Base-by-base conservation (phyloP, 2,113 vertebrate genomes). In the Choloepus hoffmanni region DNA sequence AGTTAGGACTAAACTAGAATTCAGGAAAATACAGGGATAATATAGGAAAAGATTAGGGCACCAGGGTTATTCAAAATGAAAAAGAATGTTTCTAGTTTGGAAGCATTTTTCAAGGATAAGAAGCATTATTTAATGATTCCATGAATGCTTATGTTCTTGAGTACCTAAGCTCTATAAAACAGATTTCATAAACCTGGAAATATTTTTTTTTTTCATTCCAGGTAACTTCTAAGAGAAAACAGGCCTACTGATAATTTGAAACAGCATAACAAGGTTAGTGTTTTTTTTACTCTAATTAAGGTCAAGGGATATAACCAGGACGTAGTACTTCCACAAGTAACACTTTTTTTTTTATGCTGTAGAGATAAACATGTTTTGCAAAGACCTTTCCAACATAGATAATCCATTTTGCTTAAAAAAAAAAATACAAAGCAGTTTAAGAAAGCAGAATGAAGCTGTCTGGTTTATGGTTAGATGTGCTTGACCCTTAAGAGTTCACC, bases 71-170 rank as follows among this genome's bases (percentile, higher is more conserved):
- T 68, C 24, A 84, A 87, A 93, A 67, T 16, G 78, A 91, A 12
- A 1, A 78, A 55, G 10, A 65, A 40, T 43, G 18, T 53, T 70
- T 55, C 81, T 60, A 81, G 89, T 68, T 68, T 8, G n/a, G 30
- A n/a, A 55, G 28, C 74, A 15, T 5, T 94, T 94, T 85, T 72
- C 50, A 95, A 58, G 18, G 19, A 89, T 0, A 67, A 82, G 24
- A 92, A 85, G 3, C 3, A 78, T 67, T 90, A 58, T 68, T 89
- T 86, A 82, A 58, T 65, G 43, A 67, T 23, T 63, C 21, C 18
- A 73, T 79, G 26, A 92, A 72, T 36, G 83, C 43, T 19, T 77
- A 24, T 93, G 53, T 68, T 4, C n/a, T 94, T 92, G n/a, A 73
- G 4, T 60, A 58, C n/a, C 50, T 4, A 78, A 62, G 23, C 5